A percentile compares a stretch with the other conserved stretches of the same genome.
These are phyloP conservation scores for Mythimna vitellina DNA, from an alignment of 2,888 invertebrate genomes.

Conservation along the genomic window DNA sequence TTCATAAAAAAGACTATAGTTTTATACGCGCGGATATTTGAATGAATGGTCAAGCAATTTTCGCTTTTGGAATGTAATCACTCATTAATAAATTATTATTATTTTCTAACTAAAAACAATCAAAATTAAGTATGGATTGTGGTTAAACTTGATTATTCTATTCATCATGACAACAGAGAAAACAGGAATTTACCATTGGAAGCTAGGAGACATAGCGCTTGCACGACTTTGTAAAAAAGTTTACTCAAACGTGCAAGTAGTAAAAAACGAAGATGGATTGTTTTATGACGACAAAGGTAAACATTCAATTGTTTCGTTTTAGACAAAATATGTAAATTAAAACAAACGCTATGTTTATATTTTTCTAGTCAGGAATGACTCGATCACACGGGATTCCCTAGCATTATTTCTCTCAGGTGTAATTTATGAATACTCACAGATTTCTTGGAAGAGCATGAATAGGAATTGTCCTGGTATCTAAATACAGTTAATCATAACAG, in stretches of 20 bases:
- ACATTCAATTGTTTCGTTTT: constrained; percentile 49
- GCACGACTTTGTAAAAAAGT: constrained; percentile 83
- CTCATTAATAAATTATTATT: constrained; percentile 7
- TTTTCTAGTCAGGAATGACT: constrained; percentile 18
- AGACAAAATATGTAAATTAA: constrained; percentile 27
- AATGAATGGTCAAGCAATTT: constrained; percentile 39
- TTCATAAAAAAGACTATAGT: not conserved
- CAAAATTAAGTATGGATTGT: not conserved
- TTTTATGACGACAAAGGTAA: constrained; percentile 86
- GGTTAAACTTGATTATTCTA: not conserved
- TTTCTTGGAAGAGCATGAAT: constrained; percentile 50
- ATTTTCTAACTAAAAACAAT: not conserved
- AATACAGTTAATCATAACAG: constrained; percentile 25
- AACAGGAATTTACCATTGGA: constrained; percentile 83
- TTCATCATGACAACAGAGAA: constrained; percentile 64
- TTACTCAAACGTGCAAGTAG: constrained; percentile 83
- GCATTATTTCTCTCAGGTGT: constrained; percentile 43
- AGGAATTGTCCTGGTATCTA: constrained; percentile 29
- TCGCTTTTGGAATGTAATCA: constrained; percentile 6
- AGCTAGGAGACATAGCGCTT: constrained; percentile 83
- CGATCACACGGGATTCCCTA: constrained; percentile 39
- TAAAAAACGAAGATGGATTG: constrained; percentile 83
- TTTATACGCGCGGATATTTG: constrained; percentile 53
- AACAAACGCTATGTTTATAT: constrained; percentile 48
- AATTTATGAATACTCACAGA: constrained; percentile 38